Percentiles rank a stretch among this genome's conserved stretches.
These are phyloP conservation scores for Rhagoletis pomonella DNA, from an alignment of 1,140 invertebrate genomes.

Conservation along the genomic window DNA sequence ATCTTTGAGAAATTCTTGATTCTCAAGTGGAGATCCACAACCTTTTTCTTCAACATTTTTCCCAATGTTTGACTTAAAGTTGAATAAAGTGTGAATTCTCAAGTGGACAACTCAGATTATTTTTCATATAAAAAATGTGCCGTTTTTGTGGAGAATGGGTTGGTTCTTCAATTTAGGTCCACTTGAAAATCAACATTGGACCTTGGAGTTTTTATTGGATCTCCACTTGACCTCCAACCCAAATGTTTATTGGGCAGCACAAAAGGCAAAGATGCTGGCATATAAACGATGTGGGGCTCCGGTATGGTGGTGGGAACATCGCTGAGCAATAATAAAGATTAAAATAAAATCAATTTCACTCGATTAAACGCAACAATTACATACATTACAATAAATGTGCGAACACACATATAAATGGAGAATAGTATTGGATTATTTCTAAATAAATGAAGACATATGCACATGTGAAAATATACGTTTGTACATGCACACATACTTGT, in stretches of 20 bases:
- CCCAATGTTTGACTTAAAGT: no score
- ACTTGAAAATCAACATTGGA: no score
- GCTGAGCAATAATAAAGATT: conserved; percentile 70
- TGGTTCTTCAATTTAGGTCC: no score
- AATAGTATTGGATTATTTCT: conserved; percentile 11
- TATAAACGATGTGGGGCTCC: neutral
- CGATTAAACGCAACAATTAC: conserved; percentile 74
- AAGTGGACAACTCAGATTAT: no score
- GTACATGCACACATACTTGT: neutral
- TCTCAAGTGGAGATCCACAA: no score
- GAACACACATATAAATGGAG: conserved; percentile 43
- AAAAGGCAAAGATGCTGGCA: neutral
- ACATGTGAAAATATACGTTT: neutral
- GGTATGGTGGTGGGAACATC: conserved; percentile 50
- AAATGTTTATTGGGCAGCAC: neutral
- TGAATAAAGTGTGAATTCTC: no score
- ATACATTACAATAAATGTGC: conserved; percentile 65
- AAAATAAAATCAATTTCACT: conserved; percentile 74
- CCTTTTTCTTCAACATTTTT: no score
- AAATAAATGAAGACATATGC: neutral
- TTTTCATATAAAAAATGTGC: no score
- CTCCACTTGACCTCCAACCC: no score
- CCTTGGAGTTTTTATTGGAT: no score
- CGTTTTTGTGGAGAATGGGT: no score
- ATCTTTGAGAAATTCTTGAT: no score